Percentiles rank a stretch among this genome's conserved stretches.
These are phyloP conservation scores for Dasysyrphus tricinctus DNA, from an alignment of 2,888 invertebrate genomes.

Conservation along the genomic window DNA sequence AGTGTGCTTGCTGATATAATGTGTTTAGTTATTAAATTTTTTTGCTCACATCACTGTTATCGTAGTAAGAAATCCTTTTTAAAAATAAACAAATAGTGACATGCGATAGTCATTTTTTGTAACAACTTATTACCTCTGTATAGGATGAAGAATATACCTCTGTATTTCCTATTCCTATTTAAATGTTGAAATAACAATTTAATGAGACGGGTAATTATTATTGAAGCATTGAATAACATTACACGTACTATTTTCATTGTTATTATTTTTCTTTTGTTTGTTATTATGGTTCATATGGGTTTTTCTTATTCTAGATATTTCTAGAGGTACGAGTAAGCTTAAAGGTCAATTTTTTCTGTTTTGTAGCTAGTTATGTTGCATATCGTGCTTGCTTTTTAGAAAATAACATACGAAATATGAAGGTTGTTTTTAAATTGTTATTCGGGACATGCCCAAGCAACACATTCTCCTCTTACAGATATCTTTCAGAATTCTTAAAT, in stretches of 20 bases:
- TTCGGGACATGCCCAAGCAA: conserved; percentile 8
- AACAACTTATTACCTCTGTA: neutral
- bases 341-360: neutral
- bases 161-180: conserved; percentile 17
- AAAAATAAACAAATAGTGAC: neutral
- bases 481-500: too few species aligned
- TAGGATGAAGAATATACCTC: neutral
- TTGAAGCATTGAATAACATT: conserved; percentile 12
- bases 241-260: conserved; percentile 15
- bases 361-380: neutral
- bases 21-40: conserved; percentile 7
- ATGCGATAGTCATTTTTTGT: conserved; percentile 14
- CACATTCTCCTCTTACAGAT: too few species aligned
- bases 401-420: neutral
- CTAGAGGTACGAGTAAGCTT: neutral
- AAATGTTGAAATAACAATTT: conserved; percentile 53
- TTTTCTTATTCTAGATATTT: neutral
- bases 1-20: neutral
- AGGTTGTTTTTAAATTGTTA: conserved; percentile 3
- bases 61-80: conserved; percentile 21
- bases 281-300: neutral
- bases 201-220: conserved; percentile 56
- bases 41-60: conserved; percentile 23
- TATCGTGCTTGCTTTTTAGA: neutral
- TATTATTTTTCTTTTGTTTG: neutral